These are phyloP conservation scores for Siphamia tubifer DNA, from an alignment of 2,113 vertebrate species.

Conservation along the genomic window DNA sequence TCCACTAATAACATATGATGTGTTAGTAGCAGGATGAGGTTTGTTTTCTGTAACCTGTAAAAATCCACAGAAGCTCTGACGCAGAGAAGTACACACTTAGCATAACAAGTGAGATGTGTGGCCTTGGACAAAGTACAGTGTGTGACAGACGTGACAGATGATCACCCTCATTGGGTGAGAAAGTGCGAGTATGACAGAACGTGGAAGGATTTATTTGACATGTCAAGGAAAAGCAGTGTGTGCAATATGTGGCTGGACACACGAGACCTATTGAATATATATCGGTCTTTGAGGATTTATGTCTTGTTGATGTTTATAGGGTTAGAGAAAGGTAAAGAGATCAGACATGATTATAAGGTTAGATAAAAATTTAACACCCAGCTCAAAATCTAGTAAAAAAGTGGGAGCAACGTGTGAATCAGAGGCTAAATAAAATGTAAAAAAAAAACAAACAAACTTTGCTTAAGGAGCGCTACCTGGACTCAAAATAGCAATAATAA, in stretches of 20 bases:
- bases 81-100: not conserved
- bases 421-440: too few species aligned
- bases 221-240: slow-evolving; percentile 25
- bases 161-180: slow-evolving; percentile 7
- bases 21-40: not conserved
- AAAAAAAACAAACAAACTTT: too few species aligned
- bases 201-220: slow-evolving; percentile 23
- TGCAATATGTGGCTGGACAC: slow-evolving; percentile 20
- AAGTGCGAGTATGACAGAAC: not conserved
- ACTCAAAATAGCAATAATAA: too few species aligned
- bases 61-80: not conserved
- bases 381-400: too few species aligned
- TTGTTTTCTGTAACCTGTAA: not conserved
- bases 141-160: not conserved
- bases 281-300: not conserved
- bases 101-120: not conserved
- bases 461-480: too few species aligned
- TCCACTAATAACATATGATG: not conserved
- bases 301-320: not conserved
- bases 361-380: too few species aligned
- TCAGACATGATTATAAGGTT: too few species aligned
- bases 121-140: slow-evolving; percentile 12
- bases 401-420: too few species aligned
- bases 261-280: not conserved
- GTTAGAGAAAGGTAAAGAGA: too few species aligned